Evolutionary conservation across 2,888 invertebrate genomes (phyloP).

Genomic region (Drosophila picticornis): DNA sequence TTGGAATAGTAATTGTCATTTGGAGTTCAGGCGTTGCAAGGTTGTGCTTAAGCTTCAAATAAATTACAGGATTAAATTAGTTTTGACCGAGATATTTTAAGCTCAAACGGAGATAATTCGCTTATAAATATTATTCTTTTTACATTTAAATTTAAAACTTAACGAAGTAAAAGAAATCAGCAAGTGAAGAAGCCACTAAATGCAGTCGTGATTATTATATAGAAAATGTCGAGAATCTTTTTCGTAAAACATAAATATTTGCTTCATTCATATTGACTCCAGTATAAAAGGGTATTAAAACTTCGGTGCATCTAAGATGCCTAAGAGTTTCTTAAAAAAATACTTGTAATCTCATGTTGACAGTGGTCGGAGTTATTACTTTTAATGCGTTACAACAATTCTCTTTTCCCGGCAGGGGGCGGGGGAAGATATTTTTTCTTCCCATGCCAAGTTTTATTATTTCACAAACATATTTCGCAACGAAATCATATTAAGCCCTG

Average conservation of each 20-base stretch:
- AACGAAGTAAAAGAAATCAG: neutral
- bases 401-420: neutral
- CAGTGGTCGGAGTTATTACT: neutral
- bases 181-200: neutral
- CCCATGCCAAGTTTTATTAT: neutral
- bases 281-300: too few relatives aligned
- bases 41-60: neutral
- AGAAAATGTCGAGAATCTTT: neutral
- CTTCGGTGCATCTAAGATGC: neutral
- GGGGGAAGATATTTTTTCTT: neutral
- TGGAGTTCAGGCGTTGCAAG: neutral
- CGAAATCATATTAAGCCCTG: neutral
- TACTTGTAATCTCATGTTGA: neutral
- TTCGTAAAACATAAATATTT: neutral
- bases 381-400: neutral
- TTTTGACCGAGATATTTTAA: neutral
- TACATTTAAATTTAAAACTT: neutral
- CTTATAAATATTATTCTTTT: neutral
- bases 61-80: neutral
- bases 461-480: slow-evolving; percentile 5
- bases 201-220: neutral
- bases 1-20: too few relatives aligned
- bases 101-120: neutral
- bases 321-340: neutral
- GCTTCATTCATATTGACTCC: neutral